phyloP scores from a whole-genome alignment of 2,113 vertebrate genomes.

The Anarrhichthys ocellatus region DNA sequence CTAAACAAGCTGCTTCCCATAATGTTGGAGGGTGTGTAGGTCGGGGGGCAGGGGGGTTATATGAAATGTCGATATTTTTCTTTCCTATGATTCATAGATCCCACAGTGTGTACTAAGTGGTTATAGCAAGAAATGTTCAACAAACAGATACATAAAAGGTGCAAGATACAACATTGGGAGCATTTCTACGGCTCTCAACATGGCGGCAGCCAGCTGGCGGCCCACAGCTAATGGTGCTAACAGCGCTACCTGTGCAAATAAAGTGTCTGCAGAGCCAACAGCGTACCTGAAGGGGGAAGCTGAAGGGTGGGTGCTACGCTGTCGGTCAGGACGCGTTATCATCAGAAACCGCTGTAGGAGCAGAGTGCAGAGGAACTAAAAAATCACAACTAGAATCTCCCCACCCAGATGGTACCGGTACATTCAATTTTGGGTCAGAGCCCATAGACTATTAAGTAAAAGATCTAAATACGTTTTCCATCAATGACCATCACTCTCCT shows the following conservation, averaged over 20 bases:
- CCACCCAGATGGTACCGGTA: neutral
- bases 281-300: neutral
- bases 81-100: neutral
- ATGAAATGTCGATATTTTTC: constrained; percentile 47
- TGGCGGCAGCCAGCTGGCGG: neutral
- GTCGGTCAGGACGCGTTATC: neutral
- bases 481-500: neutral
- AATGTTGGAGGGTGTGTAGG: constrained; percentile 59
- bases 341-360: neutral
- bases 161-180: neutral
- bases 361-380: neutral
- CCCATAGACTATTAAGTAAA: neutral
- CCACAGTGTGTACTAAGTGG: constrained; percentile 4
- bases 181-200: neutral
- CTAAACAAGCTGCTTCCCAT: constrained; percentile 71
- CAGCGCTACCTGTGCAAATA: neutral
- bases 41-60: constrained; percentile 19
- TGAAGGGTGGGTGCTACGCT: neutral
- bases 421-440: neutral
- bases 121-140: neutral
- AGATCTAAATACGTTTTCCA: neutral
- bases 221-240: neutral
- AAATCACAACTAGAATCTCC: neutral
- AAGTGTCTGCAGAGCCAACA: neutral
- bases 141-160: neutral